A percentile compares a stretch with the other conserved stretches of the same genome.
Conservation (phyloP, 1,140 invertebrate species). For the Stegodyphus mimosarum region DNA sequence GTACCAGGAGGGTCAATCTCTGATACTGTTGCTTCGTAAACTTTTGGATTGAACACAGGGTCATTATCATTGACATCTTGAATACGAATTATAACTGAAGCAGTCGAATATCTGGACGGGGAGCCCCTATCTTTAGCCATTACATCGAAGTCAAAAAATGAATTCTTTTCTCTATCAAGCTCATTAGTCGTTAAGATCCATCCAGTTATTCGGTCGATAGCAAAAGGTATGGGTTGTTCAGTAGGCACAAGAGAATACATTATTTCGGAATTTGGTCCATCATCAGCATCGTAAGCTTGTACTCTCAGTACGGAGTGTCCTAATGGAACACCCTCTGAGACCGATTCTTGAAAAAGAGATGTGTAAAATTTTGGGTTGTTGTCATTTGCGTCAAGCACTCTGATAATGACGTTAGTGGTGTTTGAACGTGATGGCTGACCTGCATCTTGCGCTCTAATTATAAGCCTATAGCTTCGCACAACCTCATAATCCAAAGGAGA, state of each 20-base stretch:
- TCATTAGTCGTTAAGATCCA: slow-evolving; percentile 89
- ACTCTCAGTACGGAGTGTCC: slow-evolving; percentile 80
- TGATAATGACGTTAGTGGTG: slow-evolving; percentile 88
- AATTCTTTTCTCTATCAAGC: slow-evolving; percentile 87
- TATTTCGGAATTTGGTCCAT: slow-evolving; percentile 83
- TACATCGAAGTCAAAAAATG: slow-evolving; percentile 84
- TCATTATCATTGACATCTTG: slow-evolving; percentile 67
- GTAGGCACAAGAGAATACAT: slow-evolving; percentile 39
- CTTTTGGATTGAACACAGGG: slow-evolving; percentile 75
- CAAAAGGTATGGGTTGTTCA: slow-evolving; percentile 32
- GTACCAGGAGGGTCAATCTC: slow-evolving; percentile 91
- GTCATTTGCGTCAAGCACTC: slow-evolving; percentile 93
- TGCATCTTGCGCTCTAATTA: slow-evolving; percentile 91
- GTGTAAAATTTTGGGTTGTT: slow-evolving; percentile 92
- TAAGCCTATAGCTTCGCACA: slow-evolving; percentile 83
- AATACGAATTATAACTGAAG: slow-evolving; percentile 70
- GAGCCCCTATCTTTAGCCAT: slow-evolving; percentile 87
- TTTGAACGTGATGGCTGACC: slow-evolving; percentile 90
- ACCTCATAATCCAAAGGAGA: slow-evolving; percentile 91
- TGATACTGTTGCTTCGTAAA: slow-evolving; percentile 86
- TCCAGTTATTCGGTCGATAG: slow-evolving; percentile 72
- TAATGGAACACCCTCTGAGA: slow-evolving; percentile 87
- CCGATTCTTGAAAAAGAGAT: slow-evolving; percentile 89
- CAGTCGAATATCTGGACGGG: slow-evolving; percentile 83
- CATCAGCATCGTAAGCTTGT: slow-evolving; percentile 91